Conservation (phyloP, 2,113 vertebrate genomes). For the Sylvicapra grimmia region DNA sequence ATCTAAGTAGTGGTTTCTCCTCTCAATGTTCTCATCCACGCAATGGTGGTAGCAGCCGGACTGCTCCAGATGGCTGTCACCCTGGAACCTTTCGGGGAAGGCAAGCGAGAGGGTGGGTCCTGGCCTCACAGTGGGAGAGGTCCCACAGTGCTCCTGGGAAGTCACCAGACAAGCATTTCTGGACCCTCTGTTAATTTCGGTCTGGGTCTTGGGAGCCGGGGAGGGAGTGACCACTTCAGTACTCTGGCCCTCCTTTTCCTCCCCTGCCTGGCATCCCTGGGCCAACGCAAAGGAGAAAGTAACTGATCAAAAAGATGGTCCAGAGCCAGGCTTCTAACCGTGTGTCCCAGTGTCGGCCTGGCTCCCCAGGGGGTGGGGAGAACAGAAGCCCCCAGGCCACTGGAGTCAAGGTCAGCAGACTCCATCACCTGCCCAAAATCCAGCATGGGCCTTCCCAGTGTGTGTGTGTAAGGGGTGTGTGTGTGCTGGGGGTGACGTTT, state of each 20-base stretch:
- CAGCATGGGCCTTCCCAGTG: background rate
- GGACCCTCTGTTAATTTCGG: background rate
- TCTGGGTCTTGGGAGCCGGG: background rate
- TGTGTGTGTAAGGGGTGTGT: background rate
- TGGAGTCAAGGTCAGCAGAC: background rate
- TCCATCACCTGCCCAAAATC: background rate
- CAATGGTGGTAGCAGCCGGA: conserved; percentile 91
- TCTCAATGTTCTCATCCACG: conserved; percentile 98
- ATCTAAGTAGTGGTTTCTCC: conserved; percentile 99
- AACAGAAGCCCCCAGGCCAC: background rate
- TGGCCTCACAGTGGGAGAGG: background rate
- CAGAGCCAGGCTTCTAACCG: background rate
- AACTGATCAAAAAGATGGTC: background rate
- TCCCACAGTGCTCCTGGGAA: too few relatives aligned
- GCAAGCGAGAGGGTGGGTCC: background rate
- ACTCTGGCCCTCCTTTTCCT: background rate
- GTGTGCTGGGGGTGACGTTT: background rate
- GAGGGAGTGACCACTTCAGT: background rate
- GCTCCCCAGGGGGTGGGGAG: background rate
- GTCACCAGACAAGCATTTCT: background rate
- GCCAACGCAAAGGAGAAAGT: background rate
- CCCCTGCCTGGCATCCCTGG: too few relatives aligned
- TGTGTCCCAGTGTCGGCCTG: accelerated
- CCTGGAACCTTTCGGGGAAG: conserved; percentile 87
- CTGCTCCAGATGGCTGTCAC: conserved; percentile 88